Percentiles rank a stretch among this genome's conserved stretches.
phyloP scores from a whole-genome alignment of 2,797 vertebrate species.

The Sciurus carolinensis region DNA sequence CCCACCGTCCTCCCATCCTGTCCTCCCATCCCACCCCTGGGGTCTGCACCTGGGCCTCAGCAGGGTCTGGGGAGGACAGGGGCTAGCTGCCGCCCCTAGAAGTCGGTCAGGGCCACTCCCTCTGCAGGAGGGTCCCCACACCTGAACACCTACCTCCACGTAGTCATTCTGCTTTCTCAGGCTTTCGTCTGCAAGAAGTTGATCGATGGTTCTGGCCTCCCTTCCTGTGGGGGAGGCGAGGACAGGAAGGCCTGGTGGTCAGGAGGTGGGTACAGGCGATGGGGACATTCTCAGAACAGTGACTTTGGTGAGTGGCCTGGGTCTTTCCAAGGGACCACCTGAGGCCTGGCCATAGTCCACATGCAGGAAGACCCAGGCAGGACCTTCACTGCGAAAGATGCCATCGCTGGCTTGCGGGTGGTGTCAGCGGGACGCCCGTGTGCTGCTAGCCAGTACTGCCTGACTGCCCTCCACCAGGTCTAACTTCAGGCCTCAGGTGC shows the following conservation, averaged over 20 bases:
- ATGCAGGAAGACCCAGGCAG: neutral
- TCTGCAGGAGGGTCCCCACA: neutral
- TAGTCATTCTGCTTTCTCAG: conserved; percentile 91
- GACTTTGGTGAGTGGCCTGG: neutral
- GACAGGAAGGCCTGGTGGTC: neutral
- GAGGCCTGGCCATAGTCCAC: neutral
- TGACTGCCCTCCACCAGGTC: neutral
- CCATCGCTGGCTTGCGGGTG: neutral
- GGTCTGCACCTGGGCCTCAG: neutral
- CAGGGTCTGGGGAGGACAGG: neutral
- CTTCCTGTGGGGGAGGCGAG: conserved; percentile 70
- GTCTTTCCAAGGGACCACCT: neutral
- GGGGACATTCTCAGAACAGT: neutral
- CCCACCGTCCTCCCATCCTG: no score
- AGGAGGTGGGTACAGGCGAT: neutral
- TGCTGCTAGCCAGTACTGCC: rapidly evolving
- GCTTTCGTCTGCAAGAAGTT: conserved; percentile 88
- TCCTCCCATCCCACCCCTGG: no score
- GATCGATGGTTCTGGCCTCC: conserved; percentile 85
- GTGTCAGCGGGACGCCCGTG: neutral
- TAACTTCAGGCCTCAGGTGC: neutral
- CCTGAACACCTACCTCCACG: conserved; percentile 90
- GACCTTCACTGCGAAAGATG: neutral
- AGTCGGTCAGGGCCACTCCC: neutral
- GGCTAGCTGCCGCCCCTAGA: neutral